Evolutionary conservation across 2,113 vertebrate genomes (phyloP).

Genomic region (Electrona antarctica): DNA sequence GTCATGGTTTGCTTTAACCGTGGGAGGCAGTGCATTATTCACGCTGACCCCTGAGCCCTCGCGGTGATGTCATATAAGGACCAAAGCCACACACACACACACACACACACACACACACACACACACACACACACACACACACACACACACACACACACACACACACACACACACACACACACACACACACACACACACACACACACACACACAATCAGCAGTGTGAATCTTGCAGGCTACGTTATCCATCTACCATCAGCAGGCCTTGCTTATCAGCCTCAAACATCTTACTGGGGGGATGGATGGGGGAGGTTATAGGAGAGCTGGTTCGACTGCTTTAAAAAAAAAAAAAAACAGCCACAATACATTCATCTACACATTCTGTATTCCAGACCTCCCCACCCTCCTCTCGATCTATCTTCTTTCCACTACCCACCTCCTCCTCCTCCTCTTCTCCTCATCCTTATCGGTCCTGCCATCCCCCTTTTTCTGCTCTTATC

Average conservation of each 20-base stretch:
- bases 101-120: too few relatives aligned
- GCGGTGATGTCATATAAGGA: constrained; percentile 68
- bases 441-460: constrained; percentile 27
- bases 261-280: constrained; percentile 71
- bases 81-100: not conserved
- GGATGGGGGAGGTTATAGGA: constrained; percentile 30
- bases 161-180: constrained; percentile 17
- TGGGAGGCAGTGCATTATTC: constrained; percentile 68
- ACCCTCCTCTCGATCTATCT: constrained; percentile 21
- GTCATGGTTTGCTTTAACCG: constrained; percentile 51
- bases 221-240: constrained; percentile 62
- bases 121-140: not conserved
- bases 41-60: constrained; percentile 68
- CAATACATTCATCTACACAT: constrained; percentile 72
- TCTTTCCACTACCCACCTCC: constrained; percentile 19
- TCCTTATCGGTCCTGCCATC: constrained; percentile 34
- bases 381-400: constrained; percentile 63
- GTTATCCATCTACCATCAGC: constrained; percentile 79
- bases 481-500: not conserved
- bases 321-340: constrained; percentile 60
- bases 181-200: constrained; percentile 28
- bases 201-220: constrained; percentile 50
- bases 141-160: constrained; percentile 8
- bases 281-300: constrained; percentile 68
- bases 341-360: constrained; percentile 59